Conservation (phyloP, 2,113 vertebrate species). For the Brevimyrus niger region DNA sequence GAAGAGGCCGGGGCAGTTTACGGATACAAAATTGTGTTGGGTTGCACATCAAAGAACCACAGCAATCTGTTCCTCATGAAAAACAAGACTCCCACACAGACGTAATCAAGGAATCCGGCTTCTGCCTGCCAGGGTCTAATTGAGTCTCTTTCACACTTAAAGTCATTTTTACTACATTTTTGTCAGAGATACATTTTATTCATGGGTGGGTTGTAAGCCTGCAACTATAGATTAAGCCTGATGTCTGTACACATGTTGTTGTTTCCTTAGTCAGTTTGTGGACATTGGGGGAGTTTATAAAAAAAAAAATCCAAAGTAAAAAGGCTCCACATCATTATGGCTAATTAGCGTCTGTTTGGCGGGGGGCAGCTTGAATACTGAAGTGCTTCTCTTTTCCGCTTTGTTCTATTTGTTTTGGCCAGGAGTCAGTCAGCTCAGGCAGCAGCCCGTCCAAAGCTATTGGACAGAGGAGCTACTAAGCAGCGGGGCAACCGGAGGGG, state of each 20-base stretch:
- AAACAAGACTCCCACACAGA: constrained; percentile 6
- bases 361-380: no score
- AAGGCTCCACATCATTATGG: background rate
- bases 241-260: background rate
- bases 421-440: background rate
- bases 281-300: background rate
- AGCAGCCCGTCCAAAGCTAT: background rate
- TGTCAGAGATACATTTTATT: constrained; percentile 12
- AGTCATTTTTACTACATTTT: constrained; percentile 4
- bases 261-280: background rate
- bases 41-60: constrained; percentile 1
- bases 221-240: constrained; percentile 1
- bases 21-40: background rate
- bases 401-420: background rate
- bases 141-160: constrained; percentile 12
- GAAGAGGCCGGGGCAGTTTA: background rate
- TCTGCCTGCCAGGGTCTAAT: constrained; percentile 6
- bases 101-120: constrained; percentile 1
- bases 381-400: background rate
- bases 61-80: background rate
- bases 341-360: constrained; percentile 9
- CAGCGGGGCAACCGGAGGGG: background rate
- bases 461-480: background rate
- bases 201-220: background rate
- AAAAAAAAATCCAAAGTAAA: background rate